Conservation (phyloP, 2,888 invertebrate species). For the Hypolimnas misippus region DNA sequence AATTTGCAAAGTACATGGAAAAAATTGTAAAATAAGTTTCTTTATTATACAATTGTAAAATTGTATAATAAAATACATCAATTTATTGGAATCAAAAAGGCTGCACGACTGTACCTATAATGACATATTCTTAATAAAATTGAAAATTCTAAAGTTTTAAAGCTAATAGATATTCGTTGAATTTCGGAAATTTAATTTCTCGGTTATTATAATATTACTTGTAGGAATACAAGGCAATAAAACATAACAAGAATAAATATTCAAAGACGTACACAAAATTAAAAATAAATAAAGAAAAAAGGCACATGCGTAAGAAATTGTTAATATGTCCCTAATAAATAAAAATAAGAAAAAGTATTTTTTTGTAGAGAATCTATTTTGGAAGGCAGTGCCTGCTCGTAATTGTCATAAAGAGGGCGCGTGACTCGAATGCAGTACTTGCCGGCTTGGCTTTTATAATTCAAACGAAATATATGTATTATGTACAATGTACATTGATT, state of each 20-base stretch:
- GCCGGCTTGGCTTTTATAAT: conserved; percentile 20
- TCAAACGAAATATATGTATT: conserved; percentile 24
- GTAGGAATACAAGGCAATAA: no score
- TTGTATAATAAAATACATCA: no score
- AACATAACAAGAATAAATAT: neutral
- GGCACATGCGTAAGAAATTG: conserved; percentile 9
- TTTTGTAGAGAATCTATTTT: conserved; percentile 24
- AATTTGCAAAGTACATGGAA: no score
- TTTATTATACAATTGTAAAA: no score
- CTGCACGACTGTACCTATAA: no score
- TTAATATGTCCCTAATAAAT: conserved; percentile 25
- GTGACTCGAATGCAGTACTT: conserved; percentile 38
- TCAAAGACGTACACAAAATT: neutral
- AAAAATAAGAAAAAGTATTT: conserved; percentile 17
- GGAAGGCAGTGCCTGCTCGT: conserved; percentile 26
- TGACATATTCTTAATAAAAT: no score
- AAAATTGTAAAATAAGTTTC: no score
- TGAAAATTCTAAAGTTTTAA: no score
- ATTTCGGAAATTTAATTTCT: no score
- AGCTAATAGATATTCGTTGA: no score
- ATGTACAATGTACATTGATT: conserved; percentile 22
- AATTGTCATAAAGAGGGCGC: conserved; percentile 38
- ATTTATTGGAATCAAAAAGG: no score
- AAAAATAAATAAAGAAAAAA: neutral
- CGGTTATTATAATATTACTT: no score